Evolutionary conservation across 2,113 vertebrate genomes (phyloP).

Genomic region (Oostethus manadensis): DNA sequence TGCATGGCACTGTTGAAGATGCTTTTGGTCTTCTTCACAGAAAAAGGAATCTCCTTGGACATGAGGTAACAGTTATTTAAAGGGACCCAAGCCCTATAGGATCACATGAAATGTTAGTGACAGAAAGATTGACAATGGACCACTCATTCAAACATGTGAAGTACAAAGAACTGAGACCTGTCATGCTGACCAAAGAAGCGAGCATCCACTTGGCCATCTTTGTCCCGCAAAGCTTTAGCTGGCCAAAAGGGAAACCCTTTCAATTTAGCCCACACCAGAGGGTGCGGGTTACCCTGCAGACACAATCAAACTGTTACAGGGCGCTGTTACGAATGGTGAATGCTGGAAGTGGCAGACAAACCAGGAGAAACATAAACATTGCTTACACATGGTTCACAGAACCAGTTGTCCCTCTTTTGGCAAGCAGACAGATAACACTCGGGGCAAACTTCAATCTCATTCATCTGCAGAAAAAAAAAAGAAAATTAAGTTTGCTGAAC

Average conservation of each 20-base stretch:
- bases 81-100: constrained; percentile 92
- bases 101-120: not conserved
- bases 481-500: not conserved
- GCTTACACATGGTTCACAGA: constrained; percentile 99
- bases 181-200: constrained; percentile 98
- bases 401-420: constrained; percentile 99
- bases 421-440: constrained; percentile 98
- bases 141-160: not conserved
- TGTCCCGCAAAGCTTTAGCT: constrained; percentile 95
- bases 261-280: constrained; percentile 97
- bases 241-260: constrained; percentile 99
- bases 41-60: constrained; percentile 99
- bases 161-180: constrained; percentile 74
- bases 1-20: constrained; percentile 99
- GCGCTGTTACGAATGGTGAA: constrained; percentile 6
- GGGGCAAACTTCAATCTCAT: constrained; percentile 98
- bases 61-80: constrained; percentile 99
- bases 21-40: constrained; percentile 99
- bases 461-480: constrained; percentile 80
- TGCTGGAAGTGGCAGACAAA: constrained; percentile 17
- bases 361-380: constrained; percentile 12
- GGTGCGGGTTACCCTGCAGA: constrained; percentile 94
- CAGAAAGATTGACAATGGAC: not conserved
- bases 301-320: constrained; percentile 31
- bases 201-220: constrained; percentile 96